These are phyloP conservation scores for Cebidichthys violaceus DNA, from an alignment of 2,113 vertebrate species.

Conservation along the genomic window DNA sequence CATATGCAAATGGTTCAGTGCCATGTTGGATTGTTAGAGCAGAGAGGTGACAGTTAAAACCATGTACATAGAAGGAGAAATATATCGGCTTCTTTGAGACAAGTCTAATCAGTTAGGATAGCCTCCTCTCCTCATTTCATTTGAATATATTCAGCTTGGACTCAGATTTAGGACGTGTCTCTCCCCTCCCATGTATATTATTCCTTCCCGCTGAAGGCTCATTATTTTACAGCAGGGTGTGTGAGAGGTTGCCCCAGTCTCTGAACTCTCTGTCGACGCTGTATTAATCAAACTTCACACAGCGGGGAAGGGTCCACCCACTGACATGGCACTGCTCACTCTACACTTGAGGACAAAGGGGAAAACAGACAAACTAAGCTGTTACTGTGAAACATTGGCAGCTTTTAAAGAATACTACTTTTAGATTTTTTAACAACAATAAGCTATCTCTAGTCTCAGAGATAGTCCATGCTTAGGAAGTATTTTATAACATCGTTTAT, in stretches of 20 bases:
- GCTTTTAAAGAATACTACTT: slow-evolving; percentile 42
- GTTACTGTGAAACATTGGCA: slow-evolving; percentile 29
- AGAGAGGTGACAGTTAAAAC: slow-evolving; percentile 86
- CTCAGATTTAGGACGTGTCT: slow-evolving; percentile 72
- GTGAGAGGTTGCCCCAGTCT: slow-evolving; percentile 83
- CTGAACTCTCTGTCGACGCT: slow-evolving; percentile 83
- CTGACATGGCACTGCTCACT: slow-evolving; percentile 78
- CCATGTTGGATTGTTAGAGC: slow-evolving; percentile 84
- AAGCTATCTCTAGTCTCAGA: background rate
- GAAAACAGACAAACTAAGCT: slow-evolving; percentile 57
- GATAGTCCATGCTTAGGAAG: background rate
- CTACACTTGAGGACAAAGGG: slow-evolving; percentile 75
- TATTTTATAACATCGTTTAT: background rate
- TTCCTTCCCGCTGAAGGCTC: slow-evolving; percentile 91
- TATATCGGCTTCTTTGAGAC: slow-evolving; percentile 82
- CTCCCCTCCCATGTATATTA: slow-evolving; percentile 86
- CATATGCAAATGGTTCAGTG: slow-evolving; percentile 85
- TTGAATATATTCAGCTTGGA: slow-evolving; percentile 86
- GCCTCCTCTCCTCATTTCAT: slow-evolving; percentile 87
- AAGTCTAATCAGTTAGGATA: slow-evolving; percentile 85
- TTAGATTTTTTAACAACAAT: slow-evolving; percentile 17
- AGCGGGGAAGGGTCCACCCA: slow-evolving; percentile 80
- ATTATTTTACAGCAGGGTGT: slow-evolving; percentile 93
- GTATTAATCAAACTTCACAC: slow-evolving; percentile 94
- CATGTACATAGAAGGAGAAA: slow-evolving; percentile 82